Base-by-base conservation (phyloP, 2,113 vertebrate species). In the Marcusenius ussheri region DNA sequence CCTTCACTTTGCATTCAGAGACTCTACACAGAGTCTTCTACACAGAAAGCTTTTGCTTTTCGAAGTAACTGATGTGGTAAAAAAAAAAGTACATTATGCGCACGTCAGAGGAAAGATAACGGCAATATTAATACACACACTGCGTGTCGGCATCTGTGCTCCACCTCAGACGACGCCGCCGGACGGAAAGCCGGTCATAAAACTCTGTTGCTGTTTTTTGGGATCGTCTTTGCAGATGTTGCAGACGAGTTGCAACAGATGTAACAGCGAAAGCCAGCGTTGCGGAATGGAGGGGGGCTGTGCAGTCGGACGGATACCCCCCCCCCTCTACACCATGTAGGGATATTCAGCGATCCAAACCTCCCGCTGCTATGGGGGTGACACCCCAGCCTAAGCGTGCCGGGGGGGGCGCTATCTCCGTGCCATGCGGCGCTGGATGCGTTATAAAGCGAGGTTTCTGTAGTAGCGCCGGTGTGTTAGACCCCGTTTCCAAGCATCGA, bases 351-450 rank as follows among this genome's bases (percentile, higher is more conserved):
- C 92, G 93, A 95, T 96, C 95, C 95, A 95, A 96, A 96, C 94
- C 95, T 96, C 95, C 95, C 94, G 93, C 93, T 93, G 95, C 93
- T 95, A 90, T 91, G 53, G 91, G 94, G 94, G 91, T 93, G 93
- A 51, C 88, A 90, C 90, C 93, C 93, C 94, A 19, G 31, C 85
- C 92, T 91, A 93, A 94, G 93, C 91, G 47, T 91, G 93, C 93
- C 91, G 91, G 74, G 92, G 90, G 92, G 91, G 74, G 92, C 47
- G 87, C 35, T 87, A 88, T 93, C 94, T 85, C 90, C 92, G 84
- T 88, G 94, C 93, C 95, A 94, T 95, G 94, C 94, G 91, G 92
- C 84, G 92, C 93, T 93, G 84, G 27, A 45, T 91, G 91, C 90
- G 42, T n/a, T 92, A 92, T 92, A 84, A n/a, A 42, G 83, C 83